Evolutionary conservation across 2,888 invertebrate genomes (phyloP), one percentile per base, ranked within the genome.

Genomic region (Diogma glabrata): DNA sequence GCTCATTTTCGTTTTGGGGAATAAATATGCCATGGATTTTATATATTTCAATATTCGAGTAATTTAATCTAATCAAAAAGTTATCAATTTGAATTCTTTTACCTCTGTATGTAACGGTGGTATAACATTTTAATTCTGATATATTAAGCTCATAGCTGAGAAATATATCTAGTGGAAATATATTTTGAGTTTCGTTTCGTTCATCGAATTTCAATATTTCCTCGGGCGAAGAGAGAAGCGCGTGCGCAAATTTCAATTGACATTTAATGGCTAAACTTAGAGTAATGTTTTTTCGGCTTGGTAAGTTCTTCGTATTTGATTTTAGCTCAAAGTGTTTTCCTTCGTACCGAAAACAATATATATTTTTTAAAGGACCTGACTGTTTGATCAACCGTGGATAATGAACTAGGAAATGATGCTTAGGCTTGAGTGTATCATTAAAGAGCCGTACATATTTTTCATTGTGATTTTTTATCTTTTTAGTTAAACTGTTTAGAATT

Each of bases 271-370:
- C 33, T 10, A 33, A 33, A n/a, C n/a, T n/a, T n/a, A n/a, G n/a
- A 33, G 33, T 33, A 33, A 33, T 33, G 14, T 33, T 33, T 33
- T 33, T 33, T 33, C 33, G 33, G 33, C 33, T 33, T 33, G 33
- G 12, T 7, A 33, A 12, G 12, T 33, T 33, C 14, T 33, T 33
- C 33, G 33, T 33, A 33, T 33, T 14, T 33, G 12, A 33, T 33
- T 33, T 33, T 33, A 33, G 33, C 12, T 33, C 33, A 33, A 33
- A 33, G 14, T 33, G 33, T 33, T 33, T 33, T 33, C n/a, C 33
- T 33, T 33, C 33, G 12, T 33, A 7, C 12, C 33, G 12, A 10
- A 33, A 33, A 33, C 33, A 33, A 33, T 33, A 33, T 14, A 33
- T 33, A 33, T 33, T 33, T 33, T n/a, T 33, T 33, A 33, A 10